A percentile compares a stretch with the other conserved stretches of the same genome.
phyloP scores from a whole-genome alignment of 2,888 invertebrate genomes.

The Cheilosia vulpina region DNA sequence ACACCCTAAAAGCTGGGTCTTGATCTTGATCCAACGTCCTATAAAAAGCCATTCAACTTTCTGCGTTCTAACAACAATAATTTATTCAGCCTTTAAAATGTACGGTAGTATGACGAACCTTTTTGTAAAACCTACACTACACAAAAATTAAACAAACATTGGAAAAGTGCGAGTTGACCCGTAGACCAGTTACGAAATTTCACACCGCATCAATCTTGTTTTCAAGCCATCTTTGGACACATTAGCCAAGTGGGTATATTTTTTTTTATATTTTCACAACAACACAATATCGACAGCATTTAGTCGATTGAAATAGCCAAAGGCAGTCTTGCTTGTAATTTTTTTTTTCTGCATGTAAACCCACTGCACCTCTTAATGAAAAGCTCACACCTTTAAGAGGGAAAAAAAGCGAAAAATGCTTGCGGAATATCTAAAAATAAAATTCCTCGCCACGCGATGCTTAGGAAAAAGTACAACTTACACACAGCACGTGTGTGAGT shows the following conservation, averaged over 20 bases:
- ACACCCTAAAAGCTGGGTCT: no score
- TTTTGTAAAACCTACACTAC: no score
- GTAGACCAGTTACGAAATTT: not conserved
- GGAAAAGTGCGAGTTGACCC: not conserved
- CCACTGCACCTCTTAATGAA: not conserved
- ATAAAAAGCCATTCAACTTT: no score
- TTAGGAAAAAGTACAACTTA: slow-evolving; percentile 12
- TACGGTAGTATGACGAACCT: no score
- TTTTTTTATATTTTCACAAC: slow-evolving; percentile 9
- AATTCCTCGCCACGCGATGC: slow-evolving; percentile 17
- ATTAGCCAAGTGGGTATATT: slow-evolving; percentile 47
- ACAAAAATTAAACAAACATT: no score
- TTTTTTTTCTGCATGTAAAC: not conserved
- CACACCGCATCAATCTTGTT: slow-evolving; percentile 39
- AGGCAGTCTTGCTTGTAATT: slow-evolving; percentile 43
- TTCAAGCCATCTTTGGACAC: slow-evolving; percentile 15
- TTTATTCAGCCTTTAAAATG: no score
- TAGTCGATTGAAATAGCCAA: slow-evolving; percentile 70
- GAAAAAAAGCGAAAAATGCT: not conserved
- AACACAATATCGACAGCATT: slow-evolving; percentile 58
- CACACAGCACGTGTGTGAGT: not conserved
- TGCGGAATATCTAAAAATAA: slow-evolving; percentile 39
- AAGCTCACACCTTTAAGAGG: slow-evolving; percentile 24
- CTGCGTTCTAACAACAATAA: no score
- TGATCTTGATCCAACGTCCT: no score